Conservation (phyloP, 2,113 vertebrate species). For the Ophthalmolycus amberensis region DNA sequence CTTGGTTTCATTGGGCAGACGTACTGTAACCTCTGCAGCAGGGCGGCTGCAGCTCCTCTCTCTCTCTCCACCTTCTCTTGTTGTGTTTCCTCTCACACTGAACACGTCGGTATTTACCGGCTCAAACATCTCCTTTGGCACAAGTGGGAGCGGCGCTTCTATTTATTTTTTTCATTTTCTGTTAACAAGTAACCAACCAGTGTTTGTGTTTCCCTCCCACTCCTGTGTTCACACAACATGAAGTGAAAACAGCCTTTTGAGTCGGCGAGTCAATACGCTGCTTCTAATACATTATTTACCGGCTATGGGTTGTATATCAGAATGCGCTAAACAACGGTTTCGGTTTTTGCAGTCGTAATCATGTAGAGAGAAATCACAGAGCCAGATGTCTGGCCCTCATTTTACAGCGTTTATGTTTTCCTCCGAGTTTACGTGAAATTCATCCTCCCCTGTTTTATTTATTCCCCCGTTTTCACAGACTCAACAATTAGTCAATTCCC, state of each 20-base stretch:
- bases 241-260: constrained; percentile 70
- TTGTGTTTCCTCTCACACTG: constrained; percentile 23
- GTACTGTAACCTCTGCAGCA: constrained; percentile 64
- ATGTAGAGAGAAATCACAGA: constrained; percentile 72
- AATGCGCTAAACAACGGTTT: constrained; percentile 73
- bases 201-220: constrained; percentile 66
- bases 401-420: constrained; percentile 76
- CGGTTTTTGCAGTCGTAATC: constrained; percentile 68
- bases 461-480: constrained; percentile 75
- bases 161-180: constrained; percentile 41
- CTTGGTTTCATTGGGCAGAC: constrained; percentile 71
- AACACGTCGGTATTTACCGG: constrained; percentile 41
- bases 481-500: constrained; percentile 82
- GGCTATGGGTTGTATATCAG: constrained; percentile 70
- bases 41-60: constrained; percentile 33
- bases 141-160: constrained; percentile 36
- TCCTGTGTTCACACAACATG: constrained; percentile 58
- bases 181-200: constrained; percentile 63
- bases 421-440: constrained; percentile 78
- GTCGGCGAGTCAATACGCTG: constrained; percentile 75
- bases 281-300: constrained; percentile 79
- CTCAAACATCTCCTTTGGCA: constrained; percentile 47
- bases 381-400: constrained; percentile 79
- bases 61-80: background rate
- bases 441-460: constrained; percentile 76